These are phyloP conservation scores for Drosophila fungiperda DNA, from an alignment of 2,888 invertebrate species.

Conservation along the genomic window DNA sequence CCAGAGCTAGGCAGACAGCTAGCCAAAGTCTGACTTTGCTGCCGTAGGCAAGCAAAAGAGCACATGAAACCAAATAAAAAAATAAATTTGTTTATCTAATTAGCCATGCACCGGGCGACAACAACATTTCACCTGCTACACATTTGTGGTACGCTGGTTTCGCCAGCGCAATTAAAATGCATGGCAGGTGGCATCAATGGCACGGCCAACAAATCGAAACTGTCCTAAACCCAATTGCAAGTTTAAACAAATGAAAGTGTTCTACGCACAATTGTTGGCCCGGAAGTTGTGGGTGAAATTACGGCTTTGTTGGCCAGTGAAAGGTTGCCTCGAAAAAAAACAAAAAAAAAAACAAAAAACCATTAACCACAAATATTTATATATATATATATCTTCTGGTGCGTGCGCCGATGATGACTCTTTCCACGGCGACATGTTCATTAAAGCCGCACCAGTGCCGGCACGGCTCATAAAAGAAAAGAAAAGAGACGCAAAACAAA, in stretches of 20 bases:
- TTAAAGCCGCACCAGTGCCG: slow-evolving; percentile 49
- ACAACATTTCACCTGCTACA: slow-evolving; percentile 54
- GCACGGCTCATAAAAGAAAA: slow-evolving; percentile 22
- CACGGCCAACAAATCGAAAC: slow-evolving; percentile 43
- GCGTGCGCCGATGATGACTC: slow-evolving; percentile 63
- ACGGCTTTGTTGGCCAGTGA: slow-evolving; percentile 52
- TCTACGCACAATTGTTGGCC: slow-evolving; percentile 44
- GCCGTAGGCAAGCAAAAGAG: slow-evolving; percentile 21
- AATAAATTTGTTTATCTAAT: slow-evolving; percentile 76
- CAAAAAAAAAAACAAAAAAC: background rate
- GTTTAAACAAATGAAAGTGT: slow-evolving; percentile 63
- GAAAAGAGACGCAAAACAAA: slow-evolving; percentile 42
- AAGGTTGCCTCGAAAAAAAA: slow-evolving; percentile 53
- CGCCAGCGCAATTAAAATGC: slow-evolving; percentile 67
- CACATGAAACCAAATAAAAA: slow-evolving; percentile 11
- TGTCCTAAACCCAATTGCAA: slow-evolving; percentile 73
- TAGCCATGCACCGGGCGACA: slow-evolving; percentile 71
- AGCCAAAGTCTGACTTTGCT: slow-evolving; percentile 12
- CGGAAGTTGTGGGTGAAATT: slow-evolving; percentile 70
- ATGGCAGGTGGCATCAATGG: slow-evolving; percentile 45
- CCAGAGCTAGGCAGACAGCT: slow-evolving; percentile 5
- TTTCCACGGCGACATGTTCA: slow-evolving; percentile 70
- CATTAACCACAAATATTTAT: slow-evolving; percentile 29
- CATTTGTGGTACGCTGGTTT: slow-evolving; percentile 47
- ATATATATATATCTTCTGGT: slow-evolving; percentile 31